Base-by-base conservation (phyloP, 2,888 invertebrate species). In the Heliconius sara region DNA sequence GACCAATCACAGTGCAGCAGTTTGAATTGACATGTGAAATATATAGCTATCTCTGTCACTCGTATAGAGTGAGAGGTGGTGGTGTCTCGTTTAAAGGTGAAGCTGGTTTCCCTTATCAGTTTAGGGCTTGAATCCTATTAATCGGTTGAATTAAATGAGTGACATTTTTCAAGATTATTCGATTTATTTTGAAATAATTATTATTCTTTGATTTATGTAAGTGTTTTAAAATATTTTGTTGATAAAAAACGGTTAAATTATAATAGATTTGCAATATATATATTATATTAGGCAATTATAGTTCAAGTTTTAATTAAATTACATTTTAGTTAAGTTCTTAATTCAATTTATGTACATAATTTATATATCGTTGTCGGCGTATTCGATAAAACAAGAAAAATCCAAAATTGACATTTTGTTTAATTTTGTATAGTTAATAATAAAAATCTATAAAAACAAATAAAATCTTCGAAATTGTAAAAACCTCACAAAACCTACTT, bases 1-100 rank as follows among this genome's bases (percentile, higher is more conserved):
- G 83, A 83, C 95, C 95, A 95, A 95, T 95, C 87, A 88, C 85
- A 85, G 81, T 5, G 43, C 25, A 10, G 12, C 43, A 25, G 2
- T 43, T 19, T 6, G 25, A 43, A 39, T 25, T 65, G 65, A 47
- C n/a, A 9, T 19, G 43, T 47, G 19, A 65, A 63, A 47, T 22
- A 25, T 75, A 65, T 75, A 65, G n/a, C 25, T 75, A 5, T 75
- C 65, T 63, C 65, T 19, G 19, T 75, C 65, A 65, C 2, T 65
- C 39, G 27, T 65, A 65, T 75, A 4, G 10, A 13, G 7, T 25
- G 4, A 22, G 6, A 4, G 25, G 3, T 39, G 5, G 0, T 66
- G 30, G 86, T 83, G 80, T 92, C 94, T 88, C 91, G 85, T 83
- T 95, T 83, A 25, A 22, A 80, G n/a, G 76, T 66, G 73, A 63